These are phyloP conservation scores for Xenus cinereus DNA, from an alignment of 2,113 vertebrate species.

Conservation along the genomic window DNA sequence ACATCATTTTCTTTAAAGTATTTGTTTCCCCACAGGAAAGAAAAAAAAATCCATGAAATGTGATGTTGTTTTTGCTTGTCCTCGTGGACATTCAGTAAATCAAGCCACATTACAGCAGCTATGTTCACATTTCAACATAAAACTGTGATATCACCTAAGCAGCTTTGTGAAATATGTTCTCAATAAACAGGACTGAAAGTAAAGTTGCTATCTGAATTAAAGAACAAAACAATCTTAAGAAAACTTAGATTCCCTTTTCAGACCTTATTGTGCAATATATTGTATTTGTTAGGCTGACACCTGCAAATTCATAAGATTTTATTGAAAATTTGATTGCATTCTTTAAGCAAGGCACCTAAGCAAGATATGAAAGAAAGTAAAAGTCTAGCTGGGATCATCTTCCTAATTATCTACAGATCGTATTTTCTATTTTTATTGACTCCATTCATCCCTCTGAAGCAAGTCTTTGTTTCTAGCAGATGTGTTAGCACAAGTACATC, in stretches of 20 bases:
- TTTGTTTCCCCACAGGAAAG: not conserved
- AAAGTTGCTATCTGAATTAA: not conserved
- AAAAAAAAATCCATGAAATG: constrained; percentile 32
- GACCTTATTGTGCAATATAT: not conserved
- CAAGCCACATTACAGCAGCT: not conserved
- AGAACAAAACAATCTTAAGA: not conserved
- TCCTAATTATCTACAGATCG: not conserved
- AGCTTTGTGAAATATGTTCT: constrained; percentile 39
- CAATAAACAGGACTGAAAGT: not conserved
- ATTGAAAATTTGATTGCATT: not conserved
- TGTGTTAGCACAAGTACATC: not conserved
- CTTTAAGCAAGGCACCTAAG: not conserved
- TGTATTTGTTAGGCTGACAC: not conserved
- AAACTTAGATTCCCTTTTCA: not conserved
- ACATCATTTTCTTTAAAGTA: constrained; percentile 12
- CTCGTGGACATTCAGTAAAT: constrained; percentile 38
- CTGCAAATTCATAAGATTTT: not conserved
- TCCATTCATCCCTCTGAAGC: not conserved
- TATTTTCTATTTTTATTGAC: not conserved
- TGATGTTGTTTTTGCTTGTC: constrained; percentile 36
- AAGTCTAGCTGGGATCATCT: not conserved
- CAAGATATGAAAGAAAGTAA: not conserved
- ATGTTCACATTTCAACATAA: constrained; percentile 18
- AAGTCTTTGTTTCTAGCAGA: not conserved
- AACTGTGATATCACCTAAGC: constrained; percentile 3